A percentile compares a stretch with the other conserved stretches of the same genome.
Conservation (phyloP, 2,797 vertebrate species). For the Lates japonicus region DNA sequence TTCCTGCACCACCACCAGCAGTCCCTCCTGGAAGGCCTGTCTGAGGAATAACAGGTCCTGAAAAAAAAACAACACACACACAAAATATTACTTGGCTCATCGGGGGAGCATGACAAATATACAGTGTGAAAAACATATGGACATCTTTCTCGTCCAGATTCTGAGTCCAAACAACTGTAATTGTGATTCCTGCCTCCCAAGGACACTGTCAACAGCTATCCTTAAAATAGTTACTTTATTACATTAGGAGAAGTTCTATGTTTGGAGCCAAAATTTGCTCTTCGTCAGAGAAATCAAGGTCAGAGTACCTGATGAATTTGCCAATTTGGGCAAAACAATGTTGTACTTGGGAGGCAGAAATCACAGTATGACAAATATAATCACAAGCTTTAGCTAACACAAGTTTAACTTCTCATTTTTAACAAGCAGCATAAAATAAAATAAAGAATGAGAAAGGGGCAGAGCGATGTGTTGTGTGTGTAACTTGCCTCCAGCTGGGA, state of each 20-base stretch:
- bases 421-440: neutral
- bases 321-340: slow-evolving; percentile 2
- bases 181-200: slow-evolving; percentile 27
- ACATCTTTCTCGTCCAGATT: slow-evolving; percentile 10
- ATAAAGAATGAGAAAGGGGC: neutral
- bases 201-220: neutral
- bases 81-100: slow-evolving; percentile 35
- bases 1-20: slow-evolving; percentile 74
- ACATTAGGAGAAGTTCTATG: slow-evolving; percentile 2
- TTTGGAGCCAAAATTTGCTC: slow-evolving; percentile 15
- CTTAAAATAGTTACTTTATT: slow-evolving; percentile 2
- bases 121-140: slow-evolving; percentile 14
- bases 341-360: slow-evolving; percentile 9
- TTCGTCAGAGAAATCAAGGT: slow-evolving; percentile 7
- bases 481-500: slow-evolving; percentile 75
- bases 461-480: slow-evolving; percentile 17
- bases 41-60: slow-evolving; percentile 91
- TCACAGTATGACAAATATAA: slow-evolving; percentile 6
- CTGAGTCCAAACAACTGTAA: slow-evolving; percentile 24
- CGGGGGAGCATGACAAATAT: slow-evolving; percentile 22
- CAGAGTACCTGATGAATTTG: slow-evolving; percentile 1
- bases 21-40: slow-evolving; percentile 89
- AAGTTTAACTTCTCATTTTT: neutral
- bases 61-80: slow-evolving; percentile 43
- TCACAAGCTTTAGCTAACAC: neutral